These are phyloP conservation scores for Lapara coniferarum DNA, from an alignment of 2,888 invertebrate genomes.

Conservation along the genomic window DNA sequence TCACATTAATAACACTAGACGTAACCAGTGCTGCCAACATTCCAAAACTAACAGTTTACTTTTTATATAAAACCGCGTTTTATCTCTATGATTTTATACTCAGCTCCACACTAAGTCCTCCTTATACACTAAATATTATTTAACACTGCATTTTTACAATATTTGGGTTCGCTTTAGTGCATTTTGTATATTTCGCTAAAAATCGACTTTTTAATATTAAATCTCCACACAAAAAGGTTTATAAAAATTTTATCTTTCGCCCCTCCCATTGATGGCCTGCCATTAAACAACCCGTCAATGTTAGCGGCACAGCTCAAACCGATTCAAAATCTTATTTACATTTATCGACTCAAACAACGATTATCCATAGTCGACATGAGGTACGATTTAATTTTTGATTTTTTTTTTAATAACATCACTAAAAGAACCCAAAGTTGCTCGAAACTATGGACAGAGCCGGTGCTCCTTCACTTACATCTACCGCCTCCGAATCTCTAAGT, in stretches of 20 bases:
- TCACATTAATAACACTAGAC: neutral
- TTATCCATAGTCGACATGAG: constrained; percentile 52
- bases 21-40: constrained; percentile 12
- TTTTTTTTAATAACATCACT: constrained; percentile 46
- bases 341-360: constrained; percentile 49
- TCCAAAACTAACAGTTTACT: constrained; percentile 49
- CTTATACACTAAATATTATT: constrained; percentile 57
- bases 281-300: neutral
- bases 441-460: constrained; percentile 59
- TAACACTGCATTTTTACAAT: constrained; percentile 56
- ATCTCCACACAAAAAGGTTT: constrained; percentile 32
- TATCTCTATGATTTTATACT: constrained; percentile 37
- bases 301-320: constrained; percentile 10
- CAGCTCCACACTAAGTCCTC: constrained; percentile 33
- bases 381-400: constrained; percentile 33
- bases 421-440: constrained; percentile 75
- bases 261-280: constrained; percentile 1
- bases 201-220: constrained; percentile 24
- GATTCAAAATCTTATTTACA: constrained; percentile 24
- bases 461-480: constrained; percentile 61
- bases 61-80: constrained; percentile 53
- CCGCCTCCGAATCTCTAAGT: constrained; percentile 68
- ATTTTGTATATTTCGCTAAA: constrained; percentile 51
- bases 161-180: constrained; percentile 72
- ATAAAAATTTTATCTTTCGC: constrained; percentile 20